Base-by-base conservation (phyloP, 2,797 vertebrate species). In the Notolabrus celidotus region DNA sequence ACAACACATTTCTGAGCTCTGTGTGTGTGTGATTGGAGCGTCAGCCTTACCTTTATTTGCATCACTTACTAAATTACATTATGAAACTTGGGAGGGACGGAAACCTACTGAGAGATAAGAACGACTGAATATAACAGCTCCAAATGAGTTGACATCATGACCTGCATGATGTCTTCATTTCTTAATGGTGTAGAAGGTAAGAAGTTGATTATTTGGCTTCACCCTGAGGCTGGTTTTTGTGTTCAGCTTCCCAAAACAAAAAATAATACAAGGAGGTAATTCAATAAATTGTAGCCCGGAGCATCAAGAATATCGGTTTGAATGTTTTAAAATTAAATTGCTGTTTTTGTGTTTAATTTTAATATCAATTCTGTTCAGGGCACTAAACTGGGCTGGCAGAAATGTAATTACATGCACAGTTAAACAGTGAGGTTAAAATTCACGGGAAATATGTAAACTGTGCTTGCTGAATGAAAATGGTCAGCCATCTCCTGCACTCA, bases 351-450 rank as follows among this genome's bases (percentile, higher is more conserved):
- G 33, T 79, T 79, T 56, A 36, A 64, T 52, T 64, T 31, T 36
- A 60, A 62, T 51, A 50, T 52, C 19, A 51, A 51, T 17, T 67
- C 58, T 80, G 71, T 62, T 52, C 50, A 70, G 77, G 76, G 45
- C 47, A 53, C 36, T 19, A 50, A 16, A 62, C 67, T 53, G 50
- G 27, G 43, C 72, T 64, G 57, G 62, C 86, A 81, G 42, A 79
- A 80, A 85, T 83, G 52, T 67, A 78, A 88, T 88, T 74, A 84
- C 74, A 83, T 50, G 77, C 77, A 79, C 70, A 77, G 77, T 88
- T 84, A 81, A 82, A 79, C 59, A 47, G 50, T n/a, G 23, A 68
- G 53, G 57, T 75, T 80, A 39, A 61, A 71, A 82, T 72, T 82
- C 52, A 83, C 38, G 46, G 69, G 43, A 57, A 79, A 68, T 67